A percentile compares a stretch with the other conserved stretches of the same genome.
These are phyloP conservation scores for Lysiphlebus fabarum DNA, from an alignment of 1,140 invertebrate genomes.

Conservation along the genomic window DNA sequence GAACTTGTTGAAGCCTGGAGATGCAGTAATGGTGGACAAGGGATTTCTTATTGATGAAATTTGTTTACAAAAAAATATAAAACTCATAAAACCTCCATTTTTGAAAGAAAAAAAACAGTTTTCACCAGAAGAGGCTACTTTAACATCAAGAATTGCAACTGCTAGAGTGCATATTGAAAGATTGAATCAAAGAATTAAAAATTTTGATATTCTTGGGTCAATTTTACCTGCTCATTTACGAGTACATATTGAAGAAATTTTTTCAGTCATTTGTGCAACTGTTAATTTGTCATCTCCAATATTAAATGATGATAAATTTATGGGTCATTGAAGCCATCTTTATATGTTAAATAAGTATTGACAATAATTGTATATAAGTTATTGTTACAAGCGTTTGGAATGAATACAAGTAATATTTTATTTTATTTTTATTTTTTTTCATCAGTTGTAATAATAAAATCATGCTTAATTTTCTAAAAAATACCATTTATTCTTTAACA, in stretches of 20 bases:
- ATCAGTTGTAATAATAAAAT: no score
- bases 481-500: no score
- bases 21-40: slow-evolving; percentile 18
- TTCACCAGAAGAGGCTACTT: slow-evolving; percentile 8
- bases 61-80: not conserved
- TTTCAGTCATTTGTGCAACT: slow-evolving; percentile 9
- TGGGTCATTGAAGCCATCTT: not conserved
- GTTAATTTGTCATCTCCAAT: slow-evolving; percentile 11
- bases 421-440: no score
- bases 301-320: slow-evolving; percentile 10
- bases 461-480: no score
- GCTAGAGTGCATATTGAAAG: slow-evolving; percentile 10
- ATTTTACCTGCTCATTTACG: slow-evolving; percentile 5
- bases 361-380: no score
- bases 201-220: slow-evolving; percentile 4
- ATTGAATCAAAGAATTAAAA: slow-evolving; percentile 6
- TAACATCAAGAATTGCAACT: not conserved
- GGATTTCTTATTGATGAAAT: slow-evolving; percentile 18
- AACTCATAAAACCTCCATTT: slow-evolving; percentile 12
- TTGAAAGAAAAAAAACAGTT: slow-evolving; percentile 15
- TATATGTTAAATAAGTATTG: no score
- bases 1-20: not conserved
- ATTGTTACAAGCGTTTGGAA: no score
- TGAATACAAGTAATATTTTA: no score
- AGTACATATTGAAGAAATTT: not conserved